Conservation (phyloP, 1,140 invertebrate genomes). For the Cataglyphis hispanica region DNA sequence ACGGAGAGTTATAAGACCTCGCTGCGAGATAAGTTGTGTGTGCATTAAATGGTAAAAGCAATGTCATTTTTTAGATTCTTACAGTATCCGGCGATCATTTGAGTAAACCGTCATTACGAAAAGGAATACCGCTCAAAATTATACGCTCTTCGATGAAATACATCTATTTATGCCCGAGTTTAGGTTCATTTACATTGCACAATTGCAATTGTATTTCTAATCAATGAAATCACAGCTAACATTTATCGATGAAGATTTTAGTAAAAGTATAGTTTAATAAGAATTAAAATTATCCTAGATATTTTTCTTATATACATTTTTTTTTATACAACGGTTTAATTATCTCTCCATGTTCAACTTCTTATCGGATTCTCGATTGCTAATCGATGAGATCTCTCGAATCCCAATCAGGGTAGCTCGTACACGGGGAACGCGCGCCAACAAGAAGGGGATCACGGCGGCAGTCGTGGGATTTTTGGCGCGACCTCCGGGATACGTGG, state of each 20-base stretch:
- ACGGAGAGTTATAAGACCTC: slow-evolving; percentile 26
- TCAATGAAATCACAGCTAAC: background rate
- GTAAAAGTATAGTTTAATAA: background rate
- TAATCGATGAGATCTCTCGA: slow-evolving; percentile 42
- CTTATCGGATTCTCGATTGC: slow-evolving; percentile 22
- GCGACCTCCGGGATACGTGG: slow-evolving; percentile 57
- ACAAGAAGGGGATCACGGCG: slow-evolving; percentile 52
- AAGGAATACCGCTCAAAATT: too few species aligned
- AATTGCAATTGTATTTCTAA: background rate
- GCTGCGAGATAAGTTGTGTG: slow-evolving; percentile 27
- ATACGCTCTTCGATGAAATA: too few species aligned
- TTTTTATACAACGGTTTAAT: slow-evolving; percentile 20
- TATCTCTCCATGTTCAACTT: background rate
- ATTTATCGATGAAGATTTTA: background rate
- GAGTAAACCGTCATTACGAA: slow-evolving; percentile 19
- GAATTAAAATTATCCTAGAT: background rate
- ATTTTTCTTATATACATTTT: background rate
- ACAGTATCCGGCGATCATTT: slow-evolving; percentile 47
- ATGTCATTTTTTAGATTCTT: slow-evolving; percentile 56
- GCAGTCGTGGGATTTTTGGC: slow-evolving; percentile 66
- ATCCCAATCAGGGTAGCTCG: slow-evolving; percentile 34
- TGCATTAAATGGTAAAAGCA: slow-evolving; percentile 57
- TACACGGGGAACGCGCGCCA: slow-evolving; percentile 12
- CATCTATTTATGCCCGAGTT: background rate
- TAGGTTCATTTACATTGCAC: background rate